phyloP scores from a whole-genome alignment of 2,113 vertebrate species.

The Pelmatolapia mariae region DNA sequence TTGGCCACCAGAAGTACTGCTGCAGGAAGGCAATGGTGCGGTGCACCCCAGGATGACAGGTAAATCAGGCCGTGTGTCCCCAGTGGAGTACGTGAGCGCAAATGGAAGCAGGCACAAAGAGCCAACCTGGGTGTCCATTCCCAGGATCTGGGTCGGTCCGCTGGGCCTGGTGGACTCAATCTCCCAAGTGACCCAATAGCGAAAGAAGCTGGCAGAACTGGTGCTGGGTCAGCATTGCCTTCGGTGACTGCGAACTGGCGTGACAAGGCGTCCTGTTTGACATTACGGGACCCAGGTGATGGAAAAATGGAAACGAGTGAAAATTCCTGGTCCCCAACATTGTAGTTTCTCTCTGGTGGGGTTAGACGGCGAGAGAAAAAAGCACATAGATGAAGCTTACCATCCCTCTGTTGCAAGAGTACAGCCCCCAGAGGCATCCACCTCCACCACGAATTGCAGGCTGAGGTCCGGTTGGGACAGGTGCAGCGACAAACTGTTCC shows the following conservation, averaged over 20 bases:
- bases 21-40: neutral
- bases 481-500: neutral
- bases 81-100: neutral
- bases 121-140: accelerated
- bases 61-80: neutral
- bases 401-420: neutral
- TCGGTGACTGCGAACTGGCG: neutral
- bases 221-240: neutral
- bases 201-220: neutral
- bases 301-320: neutral
- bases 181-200: accelerated
- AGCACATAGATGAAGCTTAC: neutral
- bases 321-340: neutral
- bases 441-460: neutral
- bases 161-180: neutral
- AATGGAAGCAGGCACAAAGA: neutral
- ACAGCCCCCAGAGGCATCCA: neutral
- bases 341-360: accelerated
- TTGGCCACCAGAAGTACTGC: neutral
- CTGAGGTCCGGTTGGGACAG: neutral
- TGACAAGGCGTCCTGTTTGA: neutral
- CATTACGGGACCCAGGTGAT: neutral
- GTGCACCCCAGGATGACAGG: neutral
- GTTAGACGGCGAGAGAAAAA: neutral
- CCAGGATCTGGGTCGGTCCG: neutral